A percentile compares a stretch with the other conserved stretches of the same genome.
These are phyloP conservation scores for Vombatus ursinus DNA, from an alignment of 2,113 vertebrate species.

Conservation along the genomic window DNA sequence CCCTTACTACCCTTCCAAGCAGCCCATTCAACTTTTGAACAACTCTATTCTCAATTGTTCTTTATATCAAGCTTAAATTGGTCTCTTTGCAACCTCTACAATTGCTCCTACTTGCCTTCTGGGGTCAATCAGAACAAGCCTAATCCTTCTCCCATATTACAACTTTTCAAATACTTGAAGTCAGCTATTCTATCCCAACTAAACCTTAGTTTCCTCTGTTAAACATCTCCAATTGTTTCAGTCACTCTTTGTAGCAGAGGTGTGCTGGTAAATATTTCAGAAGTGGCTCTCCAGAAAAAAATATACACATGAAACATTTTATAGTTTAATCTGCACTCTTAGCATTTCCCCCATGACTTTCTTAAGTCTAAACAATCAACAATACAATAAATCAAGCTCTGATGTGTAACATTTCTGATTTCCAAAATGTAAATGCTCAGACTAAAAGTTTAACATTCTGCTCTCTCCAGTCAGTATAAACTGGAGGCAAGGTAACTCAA, in stretches of 20 bases:
- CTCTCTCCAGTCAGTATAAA: neutral
- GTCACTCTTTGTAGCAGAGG: neutral
- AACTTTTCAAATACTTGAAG: neutral
- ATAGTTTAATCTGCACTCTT: neutral
- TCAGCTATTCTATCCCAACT: neutral
- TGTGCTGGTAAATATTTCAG: neutral
- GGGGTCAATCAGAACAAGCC: neutral
- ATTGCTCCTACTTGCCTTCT: neutral
- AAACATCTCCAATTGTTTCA: neutral
- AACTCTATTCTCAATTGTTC: neutral
- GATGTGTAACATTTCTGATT: neutral
- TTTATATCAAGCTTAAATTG: neutral
- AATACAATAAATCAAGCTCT: neutral
- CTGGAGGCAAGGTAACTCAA: neutral
- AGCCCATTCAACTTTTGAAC: neutral
- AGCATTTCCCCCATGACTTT: neutral
- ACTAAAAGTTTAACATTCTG: neutral
- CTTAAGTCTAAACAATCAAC: neutral
- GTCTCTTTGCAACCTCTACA: neutral
- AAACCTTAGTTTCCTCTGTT: neutral
- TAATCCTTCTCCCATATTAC: neutral
- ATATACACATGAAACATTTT: neutral
- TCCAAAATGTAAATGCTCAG: neutral
- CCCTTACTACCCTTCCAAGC: neutral
- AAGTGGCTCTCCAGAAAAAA: neutral